A percentile compares a stretch with the other conserved stretches of the same genome.
Conservation (phyloP, 30 jellyfish, hydroid and myxozoan genomes). For the Hydractinia echinata region DNA sequence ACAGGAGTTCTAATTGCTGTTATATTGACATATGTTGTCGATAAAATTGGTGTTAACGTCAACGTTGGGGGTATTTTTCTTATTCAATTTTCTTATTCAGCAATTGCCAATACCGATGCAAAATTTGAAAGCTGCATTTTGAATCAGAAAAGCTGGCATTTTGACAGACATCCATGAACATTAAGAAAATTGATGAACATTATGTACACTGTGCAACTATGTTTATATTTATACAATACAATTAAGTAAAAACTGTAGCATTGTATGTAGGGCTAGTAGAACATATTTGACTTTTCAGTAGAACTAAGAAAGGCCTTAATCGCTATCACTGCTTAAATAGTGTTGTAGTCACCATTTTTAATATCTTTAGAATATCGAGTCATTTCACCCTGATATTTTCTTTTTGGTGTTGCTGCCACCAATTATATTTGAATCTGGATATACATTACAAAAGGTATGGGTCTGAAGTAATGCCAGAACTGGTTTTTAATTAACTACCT, state of each 20-base stretch:
- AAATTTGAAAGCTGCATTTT: no score
- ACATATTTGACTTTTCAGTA: no score
- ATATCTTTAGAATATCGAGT: constrained; percentile 46
- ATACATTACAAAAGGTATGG: constrained; percentile 78
- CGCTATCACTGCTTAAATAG: background rate
- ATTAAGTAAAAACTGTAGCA: no score
- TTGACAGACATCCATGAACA: no score
- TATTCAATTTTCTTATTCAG: background rate
- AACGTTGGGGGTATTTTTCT: constrained; percentile 50
- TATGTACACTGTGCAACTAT: no score
- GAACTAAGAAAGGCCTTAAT: background rate
- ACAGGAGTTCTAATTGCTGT: constrained; percentile 61
- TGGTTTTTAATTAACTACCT: no score
- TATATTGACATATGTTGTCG: constrained; percentile 52
- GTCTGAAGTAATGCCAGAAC: no score
- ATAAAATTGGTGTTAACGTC: constrained; percentile 48
- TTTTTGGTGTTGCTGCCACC: constrained; percentile 88
- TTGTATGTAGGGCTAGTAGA: no score
- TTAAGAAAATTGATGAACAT: no score
- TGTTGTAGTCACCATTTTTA: background rate
- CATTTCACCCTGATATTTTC: constrained; percentile 86
- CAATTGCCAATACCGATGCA: no score
- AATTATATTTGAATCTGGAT: constrained; percentile 87
- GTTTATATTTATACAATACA: no score
- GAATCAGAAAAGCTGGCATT: no score